phyloP scores from a whole-genome alignment of 2,113 vertebrate genomes.

The Cyprinodon tularosa region DNA sequence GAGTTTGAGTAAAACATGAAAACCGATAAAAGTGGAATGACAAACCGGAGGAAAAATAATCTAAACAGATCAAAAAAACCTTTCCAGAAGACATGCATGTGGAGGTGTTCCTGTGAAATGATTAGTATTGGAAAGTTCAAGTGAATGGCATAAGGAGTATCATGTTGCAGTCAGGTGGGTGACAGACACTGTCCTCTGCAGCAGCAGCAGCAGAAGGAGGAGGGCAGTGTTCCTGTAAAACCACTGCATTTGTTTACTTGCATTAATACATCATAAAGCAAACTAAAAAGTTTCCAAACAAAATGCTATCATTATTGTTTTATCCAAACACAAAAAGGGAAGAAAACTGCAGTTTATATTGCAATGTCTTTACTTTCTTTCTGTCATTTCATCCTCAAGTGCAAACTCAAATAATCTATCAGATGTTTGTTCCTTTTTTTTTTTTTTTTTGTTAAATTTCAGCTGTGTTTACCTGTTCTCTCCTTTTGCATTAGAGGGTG shows the following conservation, averaged over 20 bases:
- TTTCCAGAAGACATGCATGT: not conserved
- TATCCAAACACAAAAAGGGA: not conserved
- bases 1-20: not conserved
- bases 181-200: slow-evolving; percentile 41
- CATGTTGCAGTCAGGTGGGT: slow-evolving; percentile 60
- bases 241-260: slow-evolving; percentile 2
- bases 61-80: not conserved
- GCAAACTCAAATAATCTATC: not conserved
- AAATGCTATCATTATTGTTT: not conserved
- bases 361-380: slow-evolving; percentile 2
- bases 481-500: slow-evolving; percentile 89
- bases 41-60: not conserved
- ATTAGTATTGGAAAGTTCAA: slow-evolving; percentile 37
- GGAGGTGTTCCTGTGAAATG: not conserved
- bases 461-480: slow-evolving; percentile 84
- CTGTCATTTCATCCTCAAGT: not conserved
- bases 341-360: not conserved
- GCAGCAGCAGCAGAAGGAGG: slow-evolving; percentile 5
- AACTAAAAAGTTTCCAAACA: not conserved
- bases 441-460: not conserved
- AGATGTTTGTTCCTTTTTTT: not conserved
- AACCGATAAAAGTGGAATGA: not conserved
- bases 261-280: not conserved
- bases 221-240: slow-evolving; percentile 2
- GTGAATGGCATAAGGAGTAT: slow-evolving; percentile 47